These are phyloP conservation scores for Verasper variegatus DNA, from an alignment of 2,113 vertebrate species.

Conservation along the genomic window DNA sequence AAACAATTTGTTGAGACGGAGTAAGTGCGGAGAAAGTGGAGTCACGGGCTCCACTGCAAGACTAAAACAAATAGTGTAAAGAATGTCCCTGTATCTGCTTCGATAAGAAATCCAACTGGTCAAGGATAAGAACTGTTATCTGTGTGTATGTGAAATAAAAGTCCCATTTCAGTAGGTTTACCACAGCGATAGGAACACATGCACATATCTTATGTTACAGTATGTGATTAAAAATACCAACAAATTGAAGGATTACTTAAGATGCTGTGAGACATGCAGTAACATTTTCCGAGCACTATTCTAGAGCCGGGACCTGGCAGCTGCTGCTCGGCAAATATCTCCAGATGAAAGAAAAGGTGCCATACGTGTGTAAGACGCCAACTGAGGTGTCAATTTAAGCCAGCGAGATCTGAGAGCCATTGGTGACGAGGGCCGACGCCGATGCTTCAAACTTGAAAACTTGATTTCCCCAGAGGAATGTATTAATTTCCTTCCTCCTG, in stretches of 20 bases:
- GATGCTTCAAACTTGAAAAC: too few species aligned
- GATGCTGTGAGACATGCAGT: too few species aligned
- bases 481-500: too few species aligned
- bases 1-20: neutral
- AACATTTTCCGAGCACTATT: too few species aligned
- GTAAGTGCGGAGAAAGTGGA: neutral
- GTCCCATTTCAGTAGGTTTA: neutral
- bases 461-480: too few species aligned
- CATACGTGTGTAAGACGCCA: too few species aligned
- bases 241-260: slow-evolving; percentile 21
- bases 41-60: neutral
- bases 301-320: too few species aligned
- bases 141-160: neutral
- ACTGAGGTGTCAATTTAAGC: too few species aligned
- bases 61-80: neutral
- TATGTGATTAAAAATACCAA: neutral
- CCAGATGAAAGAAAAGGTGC: too few species aligned
- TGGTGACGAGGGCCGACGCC: too few species aligned
- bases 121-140: neutral
- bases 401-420: too few species aligned
- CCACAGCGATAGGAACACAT: slow-evolving; percentile 6
- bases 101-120: neutral
- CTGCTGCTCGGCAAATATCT: too few species aligned
- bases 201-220: neutral
- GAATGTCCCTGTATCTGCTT: neutral